Conservation (phyloP, 2,113 vertebrate genomes). For the Daphoenositta chrysoptera region DNA sequence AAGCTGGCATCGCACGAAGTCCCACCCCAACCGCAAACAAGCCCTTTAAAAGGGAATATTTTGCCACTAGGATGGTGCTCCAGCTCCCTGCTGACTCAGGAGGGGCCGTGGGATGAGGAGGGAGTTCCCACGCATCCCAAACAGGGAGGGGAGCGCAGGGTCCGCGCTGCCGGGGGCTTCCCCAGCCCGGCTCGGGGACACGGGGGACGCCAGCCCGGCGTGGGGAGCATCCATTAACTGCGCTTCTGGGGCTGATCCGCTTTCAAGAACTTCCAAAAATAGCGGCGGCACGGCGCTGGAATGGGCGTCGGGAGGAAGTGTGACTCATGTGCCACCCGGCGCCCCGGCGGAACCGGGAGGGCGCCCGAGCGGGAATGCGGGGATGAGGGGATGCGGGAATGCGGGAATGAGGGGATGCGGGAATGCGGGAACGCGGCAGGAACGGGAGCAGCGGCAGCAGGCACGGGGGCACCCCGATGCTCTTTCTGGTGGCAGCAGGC, state of each 20-base stretch:
- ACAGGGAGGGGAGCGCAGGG: rapidly evolving
- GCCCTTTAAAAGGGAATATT: neutral
- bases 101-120: neutral
- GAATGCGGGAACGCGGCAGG: neutral
- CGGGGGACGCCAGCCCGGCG: rapidly evolving
- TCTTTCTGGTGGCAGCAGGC: neutral
- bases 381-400: neutral
- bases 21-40: neutral
- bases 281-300: neutral
- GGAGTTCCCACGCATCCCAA: neutral
- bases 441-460: neutral
- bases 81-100: neutral
- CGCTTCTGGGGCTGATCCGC: neutral
- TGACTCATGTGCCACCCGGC: neutral
- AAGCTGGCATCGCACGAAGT: neutral
- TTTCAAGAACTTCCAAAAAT: conserved; percentile 16
- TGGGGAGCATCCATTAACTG: neutral
- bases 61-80: neutral
- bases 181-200: neutral
- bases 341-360: neutral
- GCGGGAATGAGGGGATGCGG: neutral
- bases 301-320: neutral
- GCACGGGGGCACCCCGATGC: rapidly evolving
- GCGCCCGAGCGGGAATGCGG: neutral
- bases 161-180: neutral